Base-by-base conservation (phyloP, 1,140 invertebrate genomes). In the Drosophila carrolli region DNA sequence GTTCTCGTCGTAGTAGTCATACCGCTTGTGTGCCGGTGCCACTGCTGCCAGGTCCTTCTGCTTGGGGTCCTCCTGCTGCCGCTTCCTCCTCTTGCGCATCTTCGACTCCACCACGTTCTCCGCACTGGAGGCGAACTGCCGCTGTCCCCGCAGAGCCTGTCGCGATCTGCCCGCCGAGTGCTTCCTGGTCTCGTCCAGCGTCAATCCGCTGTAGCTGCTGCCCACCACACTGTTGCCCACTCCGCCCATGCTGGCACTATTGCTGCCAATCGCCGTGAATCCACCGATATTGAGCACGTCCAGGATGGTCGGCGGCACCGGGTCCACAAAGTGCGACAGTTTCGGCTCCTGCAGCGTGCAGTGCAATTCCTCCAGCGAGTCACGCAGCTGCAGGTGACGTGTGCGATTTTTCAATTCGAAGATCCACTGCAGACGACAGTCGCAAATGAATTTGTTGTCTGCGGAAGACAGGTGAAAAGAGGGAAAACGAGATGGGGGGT, bases 381-480 rank as follows among this genome's bases (percentile, higher is more conserved):
- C 94, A 68, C 94, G 94, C 60, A 96, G 94, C 79, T 94, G 94
- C 62, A 93, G 92, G 84, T 95, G 96, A 90, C 94, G 94, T 63
- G 96, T 96, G 67, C 96, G 95, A 91, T 96, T 96, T 70, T 94
- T 94, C 60, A 97, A 91, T 40, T 93, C 93, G 92, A 95, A 95
- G 92, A 96, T 95, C 96, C 96, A 97, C 56, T 95, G 94, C 62
- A 97, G 93, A 67, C 95, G 95, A 91, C 96, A 96, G 93, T 97
- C 95, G 92, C 96, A 97, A 66, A 95, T 94, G 93, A 97, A 95
- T 90, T 95, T 95, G 93, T 96, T 97, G 83, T 95, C 96, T 97
- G 94, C 61, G 93, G 94, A 75, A 43, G 51, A 48, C 19, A 59
- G 27, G 67, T 46, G 65, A 43, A 57, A 59, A 55, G 48, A 48